A percentile compares a stretch with the other conserved stretches of the same genome.
Conservation (phyloP, 2,797 vertebrate genomes). For the Euthynnus affinis region DNA sequence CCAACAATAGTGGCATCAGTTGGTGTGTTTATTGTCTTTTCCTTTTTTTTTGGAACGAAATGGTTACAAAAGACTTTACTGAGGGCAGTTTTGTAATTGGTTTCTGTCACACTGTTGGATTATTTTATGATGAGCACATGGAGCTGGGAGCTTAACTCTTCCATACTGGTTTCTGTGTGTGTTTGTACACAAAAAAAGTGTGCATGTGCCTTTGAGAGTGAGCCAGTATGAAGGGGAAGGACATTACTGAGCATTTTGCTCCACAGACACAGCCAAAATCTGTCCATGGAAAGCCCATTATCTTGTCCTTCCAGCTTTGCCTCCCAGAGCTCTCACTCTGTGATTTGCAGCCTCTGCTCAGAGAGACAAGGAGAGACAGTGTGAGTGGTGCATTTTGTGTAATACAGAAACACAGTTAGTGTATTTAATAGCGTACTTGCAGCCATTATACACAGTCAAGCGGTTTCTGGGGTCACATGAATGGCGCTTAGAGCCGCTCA, state of each 20-base stretch:
- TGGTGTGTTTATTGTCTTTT: neutral
- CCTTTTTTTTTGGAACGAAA: neutral
- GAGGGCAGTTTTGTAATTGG: neutral
- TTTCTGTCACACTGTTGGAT: neutral
- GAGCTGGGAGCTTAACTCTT: neutral
- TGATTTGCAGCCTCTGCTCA: slow-evolving; percentile 38
- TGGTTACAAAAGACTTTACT: too few species aligned
- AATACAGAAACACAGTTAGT: neutral
- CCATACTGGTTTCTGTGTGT: slow-evolving; percentile 25
- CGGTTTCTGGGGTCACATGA: neutral
- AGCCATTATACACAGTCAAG: neutral
- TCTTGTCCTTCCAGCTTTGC: slow-evolving; percentile 67
- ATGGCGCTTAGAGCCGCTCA: slow-evolving; percentile 6
- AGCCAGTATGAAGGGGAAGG: slow-evolving; percentile 33
- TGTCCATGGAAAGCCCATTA: slow-evolving; percentile 66
- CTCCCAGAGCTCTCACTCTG: slow-evolving; percentile 38
- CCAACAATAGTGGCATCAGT: neutral
- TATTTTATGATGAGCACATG: slow-evolving; percentile 25
- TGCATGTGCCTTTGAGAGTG: slow-evolving; percentile 34
- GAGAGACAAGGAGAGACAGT: slow-evolving; percentile 1
- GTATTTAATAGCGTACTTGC: neutral
- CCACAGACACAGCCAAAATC: slow-evolving; percentile 43
- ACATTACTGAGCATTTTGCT: slow-evolving; percentile 53
- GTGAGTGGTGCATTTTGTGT: slow-evolving; percentile 12
- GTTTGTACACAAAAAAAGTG: slow-evolving; percentile 5